phyloP scores from a whole-genome alignment of 2,888 invertebrate genomes.

The Caenorhabditis becei region DNA sequence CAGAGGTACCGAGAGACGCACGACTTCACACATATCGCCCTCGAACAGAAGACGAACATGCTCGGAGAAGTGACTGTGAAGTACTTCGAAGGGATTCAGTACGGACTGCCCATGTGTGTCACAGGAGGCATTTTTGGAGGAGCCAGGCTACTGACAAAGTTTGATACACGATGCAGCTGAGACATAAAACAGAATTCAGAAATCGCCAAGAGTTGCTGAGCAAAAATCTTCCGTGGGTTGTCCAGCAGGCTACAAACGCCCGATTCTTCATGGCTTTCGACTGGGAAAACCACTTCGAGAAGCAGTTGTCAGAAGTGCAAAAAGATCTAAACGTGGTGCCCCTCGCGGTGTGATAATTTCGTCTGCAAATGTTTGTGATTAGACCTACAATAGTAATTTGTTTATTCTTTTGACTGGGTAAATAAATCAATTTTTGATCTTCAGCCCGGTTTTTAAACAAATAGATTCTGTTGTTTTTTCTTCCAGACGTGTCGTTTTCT shows the following conservation, averaged over 20 bases:
- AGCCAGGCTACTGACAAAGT: constrained; percentile 90
- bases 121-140: constrained; percentile 95
- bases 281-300: constrained; percentile 78
- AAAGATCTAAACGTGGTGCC: constrained; percentile 62
- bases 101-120: constrained; percentile 95
- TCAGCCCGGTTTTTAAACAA: too few relatives aligned
- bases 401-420: too few relatives aligned
- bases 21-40: constrained; percentile 92
- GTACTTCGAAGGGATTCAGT: constrained; percentile 97
- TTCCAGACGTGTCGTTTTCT: neutral
- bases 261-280: constrained; percentile 76
- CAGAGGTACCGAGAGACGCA: constrained; percentile 97
- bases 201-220: constrained; percentile 72
- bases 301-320: constrained; percentile 70
- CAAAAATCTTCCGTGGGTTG: constrained; percentile 75
- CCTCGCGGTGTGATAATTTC: neutral
- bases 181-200: constrained; percentile 59
- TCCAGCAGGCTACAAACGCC: constrained; percentile 73
- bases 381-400: too few relatives aligned
- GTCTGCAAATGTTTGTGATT: too few relatives aligned
- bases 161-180: constrained; percentile 61
- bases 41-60: constrained; percentile 92
- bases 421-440: too few relatives aligned
- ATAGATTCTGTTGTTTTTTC: neutral
- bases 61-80: constrained; percentile 93